A percentile compares a stretch with the other conserved stretches of the same genome.
phyloP scores from a whole-genome alignment of 1,140 invertebrate species.

The Mizuhopecten yessoensis region DNA sequence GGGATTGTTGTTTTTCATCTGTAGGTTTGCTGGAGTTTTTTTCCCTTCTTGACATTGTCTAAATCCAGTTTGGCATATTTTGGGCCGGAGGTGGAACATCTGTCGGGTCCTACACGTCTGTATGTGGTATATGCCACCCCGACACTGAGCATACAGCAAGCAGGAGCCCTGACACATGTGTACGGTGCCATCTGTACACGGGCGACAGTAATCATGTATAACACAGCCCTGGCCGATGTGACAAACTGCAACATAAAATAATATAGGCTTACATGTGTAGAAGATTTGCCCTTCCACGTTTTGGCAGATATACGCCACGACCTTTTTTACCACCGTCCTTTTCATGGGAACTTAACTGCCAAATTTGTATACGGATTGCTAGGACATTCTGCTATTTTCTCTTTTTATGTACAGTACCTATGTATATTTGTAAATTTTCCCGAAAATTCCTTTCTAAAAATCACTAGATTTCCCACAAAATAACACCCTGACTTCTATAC shows the following conservation, averaged over 20 bases:
- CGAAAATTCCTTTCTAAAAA: no score
- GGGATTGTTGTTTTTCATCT: not conserved
- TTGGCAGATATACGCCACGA: no score
- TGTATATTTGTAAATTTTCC: no score
- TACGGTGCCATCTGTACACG: constrained; percentile 52
- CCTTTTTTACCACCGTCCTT: no score
- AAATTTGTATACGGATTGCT: no score
- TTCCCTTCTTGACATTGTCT: not conserved
- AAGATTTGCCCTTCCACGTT: no score
- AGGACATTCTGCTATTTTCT: no score
- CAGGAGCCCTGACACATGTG: constrained; percentile 55
- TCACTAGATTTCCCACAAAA: no score
- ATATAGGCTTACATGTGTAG: no score
- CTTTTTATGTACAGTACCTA: no score
- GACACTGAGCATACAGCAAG: constrained; percentile 55
- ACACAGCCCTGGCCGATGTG: constrained; percentile 58
- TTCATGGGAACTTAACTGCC: no score
- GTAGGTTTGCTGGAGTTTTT: not conserved
- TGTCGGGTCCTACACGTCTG: constrained; percentile 43
- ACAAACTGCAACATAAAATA: constrained; percentile 55
- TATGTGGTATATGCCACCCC: constrained; percentile 43
- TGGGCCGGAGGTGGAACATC: constrained; percentile 36
- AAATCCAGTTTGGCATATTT: constrained; percentile 48
- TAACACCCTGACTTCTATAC: no score
- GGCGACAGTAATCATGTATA: constrained; percentile 41